These are phyloP conservation scores for Plagiodera versicolora DNA, from an alignment of 2,888 invertebrate species.

Conservation along the genomic window DNA sequence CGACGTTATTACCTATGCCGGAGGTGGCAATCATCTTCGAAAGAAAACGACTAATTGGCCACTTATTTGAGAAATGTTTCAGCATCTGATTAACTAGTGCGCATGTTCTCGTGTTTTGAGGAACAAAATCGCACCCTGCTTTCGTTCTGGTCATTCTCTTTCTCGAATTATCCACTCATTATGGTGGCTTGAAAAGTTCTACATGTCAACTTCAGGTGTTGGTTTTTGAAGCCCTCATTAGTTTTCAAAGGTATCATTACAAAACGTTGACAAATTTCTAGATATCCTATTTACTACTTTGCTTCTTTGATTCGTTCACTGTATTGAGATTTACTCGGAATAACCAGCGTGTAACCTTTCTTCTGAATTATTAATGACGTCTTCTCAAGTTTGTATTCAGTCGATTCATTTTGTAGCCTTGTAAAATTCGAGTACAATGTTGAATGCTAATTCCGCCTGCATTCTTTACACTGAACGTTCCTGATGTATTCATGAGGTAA, in stretches of 20 bases:
- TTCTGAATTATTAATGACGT: background rate
- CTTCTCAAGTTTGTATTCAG: background rate
- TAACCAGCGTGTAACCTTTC: background rate
- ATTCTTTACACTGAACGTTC: background rate
- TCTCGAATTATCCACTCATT: no score
- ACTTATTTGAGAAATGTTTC: slow-evolving; percentile 12
- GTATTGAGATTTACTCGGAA: background rate
- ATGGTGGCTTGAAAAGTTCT: no score
- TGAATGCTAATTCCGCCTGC: background rate
- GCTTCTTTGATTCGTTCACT: background rate
- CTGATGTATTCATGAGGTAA: background rate
- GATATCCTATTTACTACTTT: background rate
- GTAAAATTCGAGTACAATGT: background rate
- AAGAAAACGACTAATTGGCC: slow-evolving; percentile 34
- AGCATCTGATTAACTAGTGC: no score
- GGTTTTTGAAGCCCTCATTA: no score
- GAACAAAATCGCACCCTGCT: no score
- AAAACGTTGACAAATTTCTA: background rate
- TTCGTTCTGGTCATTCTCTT: no score
- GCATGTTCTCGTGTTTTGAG: no score
- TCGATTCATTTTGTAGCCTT: background rate
- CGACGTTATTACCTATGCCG: slow-evolving; percentile 2
- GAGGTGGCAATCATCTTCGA: slow-evolving; percentile 32
- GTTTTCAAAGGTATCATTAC: no score
- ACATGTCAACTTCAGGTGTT: no score